Percentiles rank a stretch among this genome's conserved stretches.
Conservation (phyloP, 2,888 invertebrate genomes). For the Cheilosia variabilis region DNA sequence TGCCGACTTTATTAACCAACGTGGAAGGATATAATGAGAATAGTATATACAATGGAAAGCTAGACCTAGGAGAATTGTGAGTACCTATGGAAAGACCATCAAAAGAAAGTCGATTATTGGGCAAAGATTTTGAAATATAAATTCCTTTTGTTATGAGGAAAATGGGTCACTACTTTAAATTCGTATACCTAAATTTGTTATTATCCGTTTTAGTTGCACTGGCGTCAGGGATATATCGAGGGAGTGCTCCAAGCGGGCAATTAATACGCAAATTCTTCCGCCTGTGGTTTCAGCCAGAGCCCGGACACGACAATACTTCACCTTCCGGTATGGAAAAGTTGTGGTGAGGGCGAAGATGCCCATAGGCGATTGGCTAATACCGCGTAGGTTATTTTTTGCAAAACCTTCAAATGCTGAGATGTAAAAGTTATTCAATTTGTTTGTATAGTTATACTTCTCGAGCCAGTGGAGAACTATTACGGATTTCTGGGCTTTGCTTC, state of each 20-base stretch:
- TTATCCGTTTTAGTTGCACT: conserved; percentile 76
- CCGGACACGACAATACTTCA: conserved; percentile 86
- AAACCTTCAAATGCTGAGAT: background rate
- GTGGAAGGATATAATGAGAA: conserved; percentile 69
- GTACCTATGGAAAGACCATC: conserved; percentile 71
- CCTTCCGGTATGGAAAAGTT: conserved; percentile 88
- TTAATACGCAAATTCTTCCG: conserved; percentile 85
- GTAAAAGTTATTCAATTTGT: background rate
- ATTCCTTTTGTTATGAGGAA: too few species aligned
- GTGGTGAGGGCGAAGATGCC: conserved; percentile 89
- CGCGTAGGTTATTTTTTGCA: conserved; percentile 84
- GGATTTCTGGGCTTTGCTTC: conserved; percentile 86
- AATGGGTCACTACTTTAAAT: too few species aligned
- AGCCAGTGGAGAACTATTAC: conserved; percentile 87
- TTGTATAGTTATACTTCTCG: conserved; percentile 86
- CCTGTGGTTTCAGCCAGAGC: conserved; percentile 88
- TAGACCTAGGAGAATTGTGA: conserved; percentile 79
- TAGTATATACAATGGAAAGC: conserved; percentile 76
- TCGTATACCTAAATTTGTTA: too few species aligned
- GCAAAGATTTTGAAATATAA: too few species aligned
- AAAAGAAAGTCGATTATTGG: background rate
- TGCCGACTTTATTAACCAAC: conserved; percentile 78
- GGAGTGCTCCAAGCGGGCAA: conserved; percentile 19
- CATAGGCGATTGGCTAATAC: conserved; percentile 91
- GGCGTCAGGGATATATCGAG: conserved; percentile 66